phyloP scores from a whole-genome alignment of 2,113 vertebrate genomes.

The Thamnaconus septentrionalis region DNA sequence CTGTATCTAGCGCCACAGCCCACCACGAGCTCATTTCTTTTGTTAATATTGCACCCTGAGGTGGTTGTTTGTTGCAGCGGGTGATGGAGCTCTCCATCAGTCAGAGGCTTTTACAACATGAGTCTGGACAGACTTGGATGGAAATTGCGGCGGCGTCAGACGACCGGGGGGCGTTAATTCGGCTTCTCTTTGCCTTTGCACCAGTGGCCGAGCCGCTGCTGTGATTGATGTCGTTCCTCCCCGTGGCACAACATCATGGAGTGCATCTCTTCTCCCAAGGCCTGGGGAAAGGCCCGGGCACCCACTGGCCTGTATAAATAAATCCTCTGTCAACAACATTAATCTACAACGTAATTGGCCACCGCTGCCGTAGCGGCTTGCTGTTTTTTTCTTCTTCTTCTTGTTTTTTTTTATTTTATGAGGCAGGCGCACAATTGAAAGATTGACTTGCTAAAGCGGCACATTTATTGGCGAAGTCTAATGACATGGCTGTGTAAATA shows the following conservation, averaged over 20 bases:
- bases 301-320: conserved; percentile 53
- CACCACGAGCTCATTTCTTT: too few relatives aligned
- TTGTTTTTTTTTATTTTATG: conserved; percentile 47
- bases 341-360: conserved; percentile 67
- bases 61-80: too few relatives aligned
- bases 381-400: too few relatives aligned
- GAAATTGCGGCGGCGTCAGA: too few relatives aligned
- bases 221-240: neutral
- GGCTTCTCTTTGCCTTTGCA: conserved; percentile 27
- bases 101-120: too few relatives aligned
- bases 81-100: too few relatives aligned
- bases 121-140: too few relatives aligned
- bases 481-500: conserved; percentile 61
- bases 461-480: conserved; percentile 52
- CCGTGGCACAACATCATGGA: conserved; percentile 50
- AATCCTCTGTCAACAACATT: conserved; percentile 67
- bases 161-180: neutral
- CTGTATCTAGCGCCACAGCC: too few relatives aligned
- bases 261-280: conserved; percentile 37
- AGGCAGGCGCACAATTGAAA: conserved; percentile 46
- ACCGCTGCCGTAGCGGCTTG: conserved; percentile 35
- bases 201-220: conserved; percentile 4
- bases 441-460: conserved; percentile 33
- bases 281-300: conserved; percentile 46
- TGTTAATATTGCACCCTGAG: too few relatives aligned